These are phyloP conservation scores for Tubiluchus corallicola DNA, from an alignment of 2,888 invertebrate genomes.

Conservation along the genomic window DNA sequence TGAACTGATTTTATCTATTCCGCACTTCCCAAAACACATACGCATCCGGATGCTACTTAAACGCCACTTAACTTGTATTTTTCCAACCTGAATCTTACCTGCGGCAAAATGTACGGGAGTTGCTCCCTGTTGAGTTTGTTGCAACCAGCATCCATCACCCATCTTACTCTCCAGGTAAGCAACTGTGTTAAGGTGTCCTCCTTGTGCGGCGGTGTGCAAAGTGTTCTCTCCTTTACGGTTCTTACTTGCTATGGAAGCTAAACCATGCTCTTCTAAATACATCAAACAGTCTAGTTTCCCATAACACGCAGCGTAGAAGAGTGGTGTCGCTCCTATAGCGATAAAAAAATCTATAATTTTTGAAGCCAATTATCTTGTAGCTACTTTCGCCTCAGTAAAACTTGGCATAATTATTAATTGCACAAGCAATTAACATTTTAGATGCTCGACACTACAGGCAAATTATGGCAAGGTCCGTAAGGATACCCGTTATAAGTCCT, in stretches of 20 bases:
- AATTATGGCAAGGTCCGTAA: too few species aligned
- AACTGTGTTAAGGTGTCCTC: neutral
- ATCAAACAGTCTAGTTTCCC: neutral
- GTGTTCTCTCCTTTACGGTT: neutral
- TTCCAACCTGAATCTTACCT: neutral
- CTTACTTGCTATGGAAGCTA: neutral
- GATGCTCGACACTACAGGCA: too few species aligned
- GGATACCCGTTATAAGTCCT: too few species aligned
- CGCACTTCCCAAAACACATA: too few species aligned
- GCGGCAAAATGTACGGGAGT: neutral
- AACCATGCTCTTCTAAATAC: neutral
- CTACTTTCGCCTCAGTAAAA: too few species aligned
- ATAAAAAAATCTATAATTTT: too few species aligned
- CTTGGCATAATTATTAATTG: too few species aligned
- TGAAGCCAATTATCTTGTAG: too few species aligned
- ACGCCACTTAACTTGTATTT: too few species aligned
- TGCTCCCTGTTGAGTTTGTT: neutral
- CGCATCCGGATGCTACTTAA: too few species aligned
- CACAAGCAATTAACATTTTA: too few species aligned
- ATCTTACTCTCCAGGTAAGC: neutral
- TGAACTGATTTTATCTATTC: too few species aligned
- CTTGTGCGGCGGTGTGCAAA: neutral
- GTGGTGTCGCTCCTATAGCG: neutral
- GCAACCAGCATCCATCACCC: neutral
- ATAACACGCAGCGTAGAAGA: neutral